Evolutionary conservation across 1,140 invertebrate species (phyloP).

Genomic region (Sweltsa coloradensis): DNA sequence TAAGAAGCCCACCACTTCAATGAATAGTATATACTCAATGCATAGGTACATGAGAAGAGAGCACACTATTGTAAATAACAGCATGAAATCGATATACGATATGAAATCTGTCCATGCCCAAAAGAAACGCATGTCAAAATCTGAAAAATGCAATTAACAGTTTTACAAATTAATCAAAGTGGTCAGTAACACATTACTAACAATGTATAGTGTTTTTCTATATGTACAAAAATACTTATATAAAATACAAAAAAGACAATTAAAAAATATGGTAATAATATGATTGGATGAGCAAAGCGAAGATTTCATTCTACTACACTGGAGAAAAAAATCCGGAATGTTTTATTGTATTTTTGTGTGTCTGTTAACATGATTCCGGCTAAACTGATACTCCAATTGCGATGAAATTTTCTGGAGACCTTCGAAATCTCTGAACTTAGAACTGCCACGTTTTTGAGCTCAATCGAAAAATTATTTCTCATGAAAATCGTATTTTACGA

Average conservation of each 20-base stretch:
- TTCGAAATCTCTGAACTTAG: no score
- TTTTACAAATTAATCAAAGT: conserved; percentile 1
- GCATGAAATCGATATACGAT: conserved; percentile 88
- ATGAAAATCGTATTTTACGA: no score
- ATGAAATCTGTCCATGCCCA: conserved; percentile 99
- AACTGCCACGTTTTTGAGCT: no score
- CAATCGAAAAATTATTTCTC: no score
- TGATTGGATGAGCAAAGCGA: no score
- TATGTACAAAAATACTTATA: background rate
- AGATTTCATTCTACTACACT: no score
- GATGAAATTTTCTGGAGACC: no score
- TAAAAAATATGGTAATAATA: no score
- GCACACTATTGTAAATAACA: conserved; percentile 69
- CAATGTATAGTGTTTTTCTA: background rate
- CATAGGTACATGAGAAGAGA: conserved; percentile 81
- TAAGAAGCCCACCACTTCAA: conserved; percentile 83
- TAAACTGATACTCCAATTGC: no score
- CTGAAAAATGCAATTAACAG: conserved; percentile 8
- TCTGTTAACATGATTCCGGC: no score
- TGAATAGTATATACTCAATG: conserved; percentile 64
- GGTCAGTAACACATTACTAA: background rate
- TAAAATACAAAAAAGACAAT: background rate
- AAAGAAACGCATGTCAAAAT: conserved; percentile 44
- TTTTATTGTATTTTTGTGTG: no score
- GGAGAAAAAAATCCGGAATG: no score